Conservation (phyloP, 2,113 vertebrate genomes). For the Suncus etruscus region DNA sequence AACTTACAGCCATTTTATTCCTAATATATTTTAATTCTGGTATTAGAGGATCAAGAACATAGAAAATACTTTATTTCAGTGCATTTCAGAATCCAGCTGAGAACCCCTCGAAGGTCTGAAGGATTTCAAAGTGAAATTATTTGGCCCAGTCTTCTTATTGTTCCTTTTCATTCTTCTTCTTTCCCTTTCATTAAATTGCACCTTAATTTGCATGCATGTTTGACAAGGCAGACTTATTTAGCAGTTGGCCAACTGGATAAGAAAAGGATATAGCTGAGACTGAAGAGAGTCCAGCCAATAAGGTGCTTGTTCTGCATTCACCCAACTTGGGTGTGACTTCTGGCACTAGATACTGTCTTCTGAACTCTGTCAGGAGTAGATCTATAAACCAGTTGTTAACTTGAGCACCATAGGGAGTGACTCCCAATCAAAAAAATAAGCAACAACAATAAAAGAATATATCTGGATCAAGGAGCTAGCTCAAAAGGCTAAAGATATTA, state of each 20-base stretch:
- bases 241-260: not conserved
- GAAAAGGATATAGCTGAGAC: not conserved
- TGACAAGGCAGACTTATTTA: not conserved
- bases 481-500: no score
- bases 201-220: not conserved
- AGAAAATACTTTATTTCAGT: not conserved
- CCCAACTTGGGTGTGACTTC: no score
- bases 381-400: no score
- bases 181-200: not conserved
- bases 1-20: not conserved
- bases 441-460: no score
- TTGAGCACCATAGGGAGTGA: no score
- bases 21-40: conserved; percentile 1
- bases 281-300: no score
- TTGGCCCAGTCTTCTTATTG: not conserved
- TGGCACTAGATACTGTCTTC: no score
- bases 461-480: no score
- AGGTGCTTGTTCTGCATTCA: no score
- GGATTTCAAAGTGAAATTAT: not conserved
- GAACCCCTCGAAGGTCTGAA: not conserved
- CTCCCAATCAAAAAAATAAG: no score
- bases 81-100: not conserved
- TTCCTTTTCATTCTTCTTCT: not conserved
- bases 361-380: no score
- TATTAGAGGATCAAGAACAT: not conserved